Conservation (phyloP, 1,140 invertebrate species). For the Zophobas morio region DNA sequence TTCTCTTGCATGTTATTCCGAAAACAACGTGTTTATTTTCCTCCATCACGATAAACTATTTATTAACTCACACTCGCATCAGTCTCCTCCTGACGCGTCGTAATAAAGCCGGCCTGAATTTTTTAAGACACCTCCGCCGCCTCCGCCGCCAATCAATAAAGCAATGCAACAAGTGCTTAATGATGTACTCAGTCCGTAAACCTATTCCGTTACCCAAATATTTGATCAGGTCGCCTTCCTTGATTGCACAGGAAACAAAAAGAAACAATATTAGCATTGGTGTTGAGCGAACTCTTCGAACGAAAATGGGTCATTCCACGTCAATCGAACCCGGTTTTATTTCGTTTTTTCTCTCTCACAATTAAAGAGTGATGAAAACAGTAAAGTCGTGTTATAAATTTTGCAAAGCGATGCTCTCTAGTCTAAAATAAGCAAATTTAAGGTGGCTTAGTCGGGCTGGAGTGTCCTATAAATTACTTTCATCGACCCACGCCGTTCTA, state of each 20-base stretch:
- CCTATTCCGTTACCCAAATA: slow-evolving; percentile 44
- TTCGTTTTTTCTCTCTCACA: too few species aligned
- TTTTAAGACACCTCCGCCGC: slow-evolving; percentile 5
- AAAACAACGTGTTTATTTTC: slow-evolving; percentile 6
- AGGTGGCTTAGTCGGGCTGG: too few species aligned
- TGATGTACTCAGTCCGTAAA: slow-evolving; percentile 44
- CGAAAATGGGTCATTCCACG: too few species aligned
- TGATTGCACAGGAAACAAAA: slow-evolving; percentile 40
- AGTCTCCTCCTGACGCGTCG: background rate
- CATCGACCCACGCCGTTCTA: background rate
- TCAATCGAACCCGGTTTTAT: too few species aligned
- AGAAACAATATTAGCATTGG: slow-evolving; percentile 42
- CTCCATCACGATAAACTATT: slow-evolving; percentile 10
- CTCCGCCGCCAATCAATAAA: slow-evolving; percentile 25
- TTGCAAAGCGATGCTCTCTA: background rate
- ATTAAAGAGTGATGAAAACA: background rate
- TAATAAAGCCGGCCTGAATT: slow-evolving; percentile 22
- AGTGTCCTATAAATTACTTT: too few species aligned
- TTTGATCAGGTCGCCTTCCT: slow-evolving; percentile 44
- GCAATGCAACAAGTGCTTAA: slow-evolving; percentile 50
- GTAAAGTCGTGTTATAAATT: background rate
- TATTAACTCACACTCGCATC: slow-evolving; percentile 5
- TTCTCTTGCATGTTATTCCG: background rate
- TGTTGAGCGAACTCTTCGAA: slow-evolving; percentile 7
- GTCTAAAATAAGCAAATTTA: too few species aligned